These are phyloP conservation scores for Drosophila ironensis DNA, from an alignment of 1,140 invertebrate genomes.

Conservation along the genomic window DNA sequence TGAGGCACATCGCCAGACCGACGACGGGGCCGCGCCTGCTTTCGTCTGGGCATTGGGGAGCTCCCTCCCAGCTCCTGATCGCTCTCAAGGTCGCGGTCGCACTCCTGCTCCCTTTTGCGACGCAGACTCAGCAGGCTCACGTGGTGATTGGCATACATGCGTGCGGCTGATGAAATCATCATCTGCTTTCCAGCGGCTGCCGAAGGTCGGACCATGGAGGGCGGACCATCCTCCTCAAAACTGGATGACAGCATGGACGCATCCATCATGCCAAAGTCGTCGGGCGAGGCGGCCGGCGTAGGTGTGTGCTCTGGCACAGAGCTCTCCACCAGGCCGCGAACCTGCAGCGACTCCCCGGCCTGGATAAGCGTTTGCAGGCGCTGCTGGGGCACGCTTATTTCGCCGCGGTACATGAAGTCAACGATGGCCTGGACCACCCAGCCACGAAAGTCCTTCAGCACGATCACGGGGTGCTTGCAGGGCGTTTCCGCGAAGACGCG, in stretches of 20 bases:
- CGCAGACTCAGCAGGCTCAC: constrained; percentile 62
- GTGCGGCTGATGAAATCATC: constrained; percentile 57
- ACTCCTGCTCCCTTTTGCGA: constrained; percentile 79
- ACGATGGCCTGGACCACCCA: constrained; percentile 94
- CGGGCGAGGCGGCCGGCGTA: constrained; percentile 85
- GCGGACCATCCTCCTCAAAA: constrained; percentile 66
- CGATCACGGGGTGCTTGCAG: constrained; percentile 96
- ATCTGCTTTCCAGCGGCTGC: constrained; percentile 53
- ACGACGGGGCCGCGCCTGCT: constrained; percentile 90
- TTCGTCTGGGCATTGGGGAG: constrained; percentile 89
- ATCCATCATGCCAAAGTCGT: constrained; percentile 83
- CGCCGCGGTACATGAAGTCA: constrained; percentile 96
- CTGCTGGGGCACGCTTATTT: constrained; percentile 93
- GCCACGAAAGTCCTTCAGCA: constrained; percentile 92
- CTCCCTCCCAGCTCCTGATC: constrained; percentile 82
- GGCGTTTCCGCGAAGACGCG: constrained; percentile 94
- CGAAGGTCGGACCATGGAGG: constrained; percentile 60
- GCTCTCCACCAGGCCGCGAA: constrained; percentile 89
- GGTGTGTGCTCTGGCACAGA: constrained; percentile 85
- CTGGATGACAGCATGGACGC: constrained; percentile 64
- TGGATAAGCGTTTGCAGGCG: constrained; percentile 91
- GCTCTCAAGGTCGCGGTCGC: constrained; percentile 54
- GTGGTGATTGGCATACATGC: constrained; percentile 67
- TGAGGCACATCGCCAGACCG: constrained; percentile 89
- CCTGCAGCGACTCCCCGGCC: constrained; percentile 92